These are phyloP conservation scores for Biston stratarius DNA, from an alignment of 2,888 invertebrate genomes.

Conservation along the genomic window DNA sequence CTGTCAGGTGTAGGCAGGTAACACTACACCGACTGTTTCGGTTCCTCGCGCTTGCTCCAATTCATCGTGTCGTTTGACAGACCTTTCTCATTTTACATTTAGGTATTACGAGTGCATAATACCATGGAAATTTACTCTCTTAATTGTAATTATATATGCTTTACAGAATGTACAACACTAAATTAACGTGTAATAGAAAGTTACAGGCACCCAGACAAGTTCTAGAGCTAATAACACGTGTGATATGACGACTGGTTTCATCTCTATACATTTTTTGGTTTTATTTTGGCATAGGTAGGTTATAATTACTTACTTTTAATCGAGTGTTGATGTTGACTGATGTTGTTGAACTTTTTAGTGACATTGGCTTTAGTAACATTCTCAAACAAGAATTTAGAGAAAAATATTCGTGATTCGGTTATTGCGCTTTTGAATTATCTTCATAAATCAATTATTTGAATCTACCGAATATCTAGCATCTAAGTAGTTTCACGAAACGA, in stretches of 20 bases:
- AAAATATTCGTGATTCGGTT: background rate
- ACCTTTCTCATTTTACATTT: conserved; percentile 81
- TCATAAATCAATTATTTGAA: background rate
- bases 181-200: conserved; percentile 53
- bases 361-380: too few species aligned
- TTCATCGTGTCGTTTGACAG: conserved; percentile 81
- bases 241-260: conserved; percentile 55
- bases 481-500: conserved; percentile 18
- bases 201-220: conserved; percentile 50
- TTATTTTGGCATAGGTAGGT: background rate
- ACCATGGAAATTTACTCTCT: conserved; percentile 47
- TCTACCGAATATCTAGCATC: background rate
- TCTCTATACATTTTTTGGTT: conserved; percentile 18
- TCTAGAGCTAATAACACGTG: conserved; percentile 52
- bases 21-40: conserved; percentile 77
- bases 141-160: conserved; percentile 36
- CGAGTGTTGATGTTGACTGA: too few species aligned
- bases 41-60: conserved; percentile 78
- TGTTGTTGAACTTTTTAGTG: too few species aligned
- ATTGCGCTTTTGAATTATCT: background rate
- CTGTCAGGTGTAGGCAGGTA: conserved; percentile 69
- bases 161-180: conserved; percentile 43
- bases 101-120: conserved; percentile 50
- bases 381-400: background rate
- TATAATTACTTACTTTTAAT: background rate